Percentiles rank a stretch among this genome's conserved stretches.
phyloP scores from a whole-genome alignment of 2,888 invertebrate genomes.

The Leptinotarsa tumamoca region DNA sequence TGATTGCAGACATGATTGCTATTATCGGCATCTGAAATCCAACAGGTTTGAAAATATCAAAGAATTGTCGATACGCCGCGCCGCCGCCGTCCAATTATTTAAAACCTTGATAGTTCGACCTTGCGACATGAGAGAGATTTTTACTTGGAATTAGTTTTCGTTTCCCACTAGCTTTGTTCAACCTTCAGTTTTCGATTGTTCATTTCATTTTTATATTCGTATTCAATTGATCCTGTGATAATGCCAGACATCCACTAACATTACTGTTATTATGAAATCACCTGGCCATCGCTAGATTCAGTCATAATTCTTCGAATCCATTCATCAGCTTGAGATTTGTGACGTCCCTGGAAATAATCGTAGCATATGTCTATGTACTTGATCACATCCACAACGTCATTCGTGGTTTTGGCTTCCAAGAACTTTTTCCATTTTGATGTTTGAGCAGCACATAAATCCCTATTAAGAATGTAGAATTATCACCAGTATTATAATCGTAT shows the following conservation, averaged over 20 bases:
- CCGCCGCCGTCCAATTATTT: neutral
- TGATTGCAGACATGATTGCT: too few species aligned
- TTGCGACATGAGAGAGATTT: slow-evolving; percentile 15
- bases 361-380: too few species aligned
- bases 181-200: neutral
- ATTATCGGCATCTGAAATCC: neutral
- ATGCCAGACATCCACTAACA: neutral
- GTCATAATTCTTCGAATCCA: too few species aligned
- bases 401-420: too few species aligned
- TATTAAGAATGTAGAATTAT: too few species aligned
- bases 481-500: too few species aligned
- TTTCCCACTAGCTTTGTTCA: neutral
- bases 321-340: too few species aligned
- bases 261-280: neutral
- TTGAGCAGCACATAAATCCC: too few species aligned
- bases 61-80: neutral
- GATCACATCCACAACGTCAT: too few species aligned
- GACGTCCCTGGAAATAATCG: too few species aligned
- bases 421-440: too few species aligned
- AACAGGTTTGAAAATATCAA: neutral
- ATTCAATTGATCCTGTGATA: neutral
- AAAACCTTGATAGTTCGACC: slow-evolving; percentile 1
- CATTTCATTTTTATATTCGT: neutral
- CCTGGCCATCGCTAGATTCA: neutral
- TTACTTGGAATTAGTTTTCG: neutral